These are phyloP conservation scores for Heliocidaris erythrogramma DNA, from an alignment of 35 echinoderm and acorn worm species.

Conservation along the genomic window DNA sequence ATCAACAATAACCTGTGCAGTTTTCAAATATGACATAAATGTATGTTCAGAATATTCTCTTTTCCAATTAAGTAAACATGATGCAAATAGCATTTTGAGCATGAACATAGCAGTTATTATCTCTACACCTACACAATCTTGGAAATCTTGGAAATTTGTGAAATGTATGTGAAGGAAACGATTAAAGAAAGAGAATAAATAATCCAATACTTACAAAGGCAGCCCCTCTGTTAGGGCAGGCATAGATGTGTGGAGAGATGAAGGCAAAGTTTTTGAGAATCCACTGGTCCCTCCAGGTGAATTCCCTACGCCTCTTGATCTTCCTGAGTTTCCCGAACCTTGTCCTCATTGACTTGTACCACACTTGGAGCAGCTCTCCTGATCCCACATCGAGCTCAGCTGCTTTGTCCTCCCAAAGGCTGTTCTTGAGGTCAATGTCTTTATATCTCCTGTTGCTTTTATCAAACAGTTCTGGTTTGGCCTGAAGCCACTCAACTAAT, in stretches of 20 bases:
- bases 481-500: not conserved
- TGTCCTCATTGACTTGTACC: constrained; percentile 24
- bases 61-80: too few relatives aligned
- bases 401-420: not conserved
- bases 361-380: not conserved
- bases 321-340: constrained; percentile 21
- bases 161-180: not conserved
- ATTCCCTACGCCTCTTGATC: not conserved
- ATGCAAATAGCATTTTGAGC: too few relatives aligned
- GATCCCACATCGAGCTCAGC: not conserved
- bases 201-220: not conserved
- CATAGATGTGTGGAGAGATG: not conserved
- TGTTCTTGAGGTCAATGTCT: not conserved
- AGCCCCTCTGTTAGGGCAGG: not conserved
- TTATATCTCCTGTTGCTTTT: not conserved
- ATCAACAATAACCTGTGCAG: too few relatives aligned
- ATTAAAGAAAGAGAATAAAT: not conserved
- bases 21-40: too few relatives aligned
- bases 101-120: too few relatives aligned
- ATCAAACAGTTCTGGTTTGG: not conserved
- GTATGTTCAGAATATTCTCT: too few relatives aligned
- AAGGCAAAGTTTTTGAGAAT: not conserved
- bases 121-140: too few relatives aligned
- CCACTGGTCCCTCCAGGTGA: constrained; percentile 20
- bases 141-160: not conserved